Percentiles rank a stretch among this genome's conserved stretches.
phyloP scores from a whole-genome alignment of 2,113 vertebrate species.

The Platichthys flesus region DNA sequence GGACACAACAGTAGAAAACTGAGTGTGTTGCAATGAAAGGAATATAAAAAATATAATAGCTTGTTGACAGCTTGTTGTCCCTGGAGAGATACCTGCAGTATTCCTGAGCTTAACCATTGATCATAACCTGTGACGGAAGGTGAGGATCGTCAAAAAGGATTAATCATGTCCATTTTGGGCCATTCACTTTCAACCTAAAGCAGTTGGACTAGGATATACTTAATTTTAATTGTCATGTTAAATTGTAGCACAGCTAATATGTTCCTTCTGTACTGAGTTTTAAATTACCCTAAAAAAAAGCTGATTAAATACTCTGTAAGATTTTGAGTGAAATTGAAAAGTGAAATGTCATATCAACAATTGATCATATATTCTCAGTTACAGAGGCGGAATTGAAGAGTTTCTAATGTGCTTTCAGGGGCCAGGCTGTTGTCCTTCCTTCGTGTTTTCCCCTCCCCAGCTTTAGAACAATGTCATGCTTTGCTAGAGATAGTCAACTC shows the following conservation, averaged over 20 bases:
- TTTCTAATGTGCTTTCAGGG: neutral
- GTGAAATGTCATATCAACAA: neutral
- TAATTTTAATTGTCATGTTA: neutral
- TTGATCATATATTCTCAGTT: neutral
- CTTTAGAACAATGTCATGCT: neutral
- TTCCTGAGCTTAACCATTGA: conserved; percentile 4
- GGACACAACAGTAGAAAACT: neutral
- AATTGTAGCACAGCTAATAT: too few relatives aligned
- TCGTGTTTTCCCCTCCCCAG: too few relatives aligned
- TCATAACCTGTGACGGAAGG: conserved; percentile 7
- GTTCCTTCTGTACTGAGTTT: too few relatives aligned
- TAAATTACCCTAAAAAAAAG: too few relatives aligned
- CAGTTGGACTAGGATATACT: neutral
- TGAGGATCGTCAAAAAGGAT: conserved; percentile 12
- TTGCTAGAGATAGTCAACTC: too few relatives aligned
- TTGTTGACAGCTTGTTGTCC: neutral
- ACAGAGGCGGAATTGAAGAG: neutral
- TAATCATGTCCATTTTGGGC: neutral
- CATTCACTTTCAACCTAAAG: neutral
- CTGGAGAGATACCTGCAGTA: neutral
- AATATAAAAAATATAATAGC: neutral
- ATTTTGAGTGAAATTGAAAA: neutral
- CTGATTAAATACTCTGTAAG: too few relatives aligned
- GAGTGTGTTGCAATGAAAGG: neutral
- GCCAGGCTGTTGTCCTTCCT: neutral